Evolutionary conservation across 2,888 invertebrate species (phyloP).

Genomic region (Temnothorax ravouxi): DNA sequence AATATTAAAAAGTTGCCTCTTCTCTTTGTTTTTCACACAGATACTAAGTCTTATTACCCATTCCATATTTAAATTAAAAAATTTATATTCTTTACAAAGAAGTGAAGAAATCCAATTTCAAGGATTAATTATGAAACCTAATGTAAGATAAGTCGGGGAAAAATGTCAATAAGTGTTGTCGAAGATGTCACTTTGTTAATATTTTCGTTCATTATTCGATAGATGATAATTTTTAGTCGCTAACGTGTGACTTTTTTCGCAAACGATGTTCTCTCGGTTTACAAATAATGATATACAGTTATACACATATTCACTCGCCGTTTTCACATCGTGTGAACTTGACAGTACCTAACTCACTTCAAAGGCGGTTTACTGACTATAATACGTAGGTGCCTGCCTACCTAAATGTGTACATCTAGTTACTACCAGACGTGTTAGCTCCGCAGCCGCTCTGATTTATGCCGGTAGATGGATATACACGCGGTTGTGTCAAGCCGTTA

Average conservation of each 20-base stretch:
- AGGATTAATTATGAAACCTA: not conserved
- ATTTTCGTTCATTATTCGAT: no score
- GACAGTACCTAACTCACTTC: slow-evolving; percentile 30
- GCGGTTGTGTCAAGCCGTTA: slow-evolving; percentile 52
- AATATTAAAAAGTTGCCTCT: not conserved
- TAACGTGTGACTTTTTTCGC: not conserved
- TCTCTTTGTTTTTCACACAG: not conserved
- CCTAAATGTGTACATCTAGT: slow-evolving; percentile 38
- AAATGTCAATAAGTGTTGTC: no score
- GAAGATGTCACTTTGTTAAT: no score
- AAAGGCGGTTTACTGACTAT: slow-evolving; percentile 38
- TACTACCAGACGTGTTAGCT: slow-evolving; percentile 42
- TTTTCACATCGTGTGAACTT: not conserved
- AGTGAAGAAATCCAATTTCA: not conserved
- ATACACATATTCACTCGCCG: not conserved
- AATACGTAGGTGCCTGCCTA: not conserved
- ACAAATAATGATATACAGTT: not conserved
- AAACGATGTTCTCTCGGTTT: not conserved
- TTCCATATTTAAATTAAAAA: not conserved
- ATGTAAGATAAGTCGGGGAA: not conserved
- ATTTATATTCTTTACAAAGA: not conserved
- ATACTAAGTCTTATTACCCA: not conserved
- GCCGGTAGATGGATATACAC: slow-evolving; percentile 30
- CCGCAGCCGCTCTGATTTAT: slow-evolving; percentile 50
- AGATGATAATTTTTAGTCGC: no score